Base-by-base conservation (phyloP, 2,113 vertebrate species). In the Ceyx melanurus region DNA sequence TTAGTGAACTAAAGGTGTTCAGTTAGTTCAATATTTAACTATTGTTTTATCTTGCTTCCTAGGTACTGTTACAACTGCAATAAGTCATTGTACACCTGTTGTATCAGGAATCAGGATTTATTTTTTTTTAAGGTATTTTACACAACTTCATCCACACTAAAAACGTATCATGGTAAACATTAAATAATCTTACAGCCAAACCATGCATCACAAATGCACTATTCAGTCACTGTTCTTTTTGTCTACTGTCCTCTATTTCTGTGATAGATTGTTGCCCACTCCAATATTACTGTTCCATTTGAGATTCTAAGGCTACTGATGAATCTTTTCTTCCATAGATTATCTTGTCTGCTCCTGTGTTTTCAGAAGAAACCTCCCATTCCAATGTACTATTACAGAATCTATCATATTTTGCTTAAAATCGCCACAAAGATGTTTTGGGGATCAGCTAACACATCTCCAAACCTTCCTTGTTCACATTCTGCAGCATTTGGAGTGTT, bases 1-100 rank as follows among this genome's bases (percentile, higher is more conserved):
- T 96, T 97, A 97, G 95, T 97, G 92, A 96, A 96, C 89, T 95
- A 94, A 86, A 97, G 75, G 85, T 97, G 94, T 97, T 97, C 95
- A 64, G 94, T 96, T 96, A 97, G 94, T 96, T 97, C 95, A 96
- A 60, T 97, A 96, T 96, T 96, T 96, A 97, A 97, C 95, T 97
- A 93, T 97, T 93, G 74, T 97, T 98, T 97, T 95, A 95, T 91
- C 95, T 97, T 97, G 97, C 95, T 98, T 97, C 96, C 97, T 98
- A 94, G 95, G 97, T 97, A 97, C 97, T 97, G 97, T 97, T 98
- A 98, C 97, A 97, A 98, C 97, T 97, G 98, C 98, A 98, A 98
- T 98, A 98, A 98, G 96, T 97, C 97, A 97, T 95, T 97, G 95
- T 97, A 97, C 74, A 97, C 92, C 92, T 97, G 97, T 98, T 97